phyloP scores from a whole-genome alignment of 1,140 invertebrate genomes.

The Macrosteles quadrilineatus region DNA sequence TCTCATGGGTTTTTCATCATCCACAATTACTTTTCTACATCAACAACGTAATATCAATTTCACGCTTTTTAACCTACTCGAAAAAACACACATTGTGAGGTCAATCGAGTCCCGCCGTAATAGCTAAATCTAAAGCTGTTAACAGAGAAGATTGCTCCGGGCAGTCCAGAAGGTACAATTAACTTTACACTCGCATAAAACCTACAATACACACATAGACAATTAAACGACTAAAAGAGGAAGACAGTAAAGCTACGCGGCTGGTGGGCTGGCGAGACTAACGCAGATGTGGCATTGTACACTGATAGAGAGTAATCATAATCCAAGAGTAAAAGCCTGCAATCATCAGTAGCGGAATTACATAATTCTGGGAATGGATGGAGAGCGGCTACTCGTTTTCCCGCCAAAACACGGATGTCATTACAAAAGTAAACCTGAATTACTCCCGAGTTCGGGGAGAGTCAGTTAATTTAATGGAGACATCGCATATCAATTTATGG shows the following conservation, averaged over 20 bases:
- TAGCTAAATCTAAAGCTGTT: no score
- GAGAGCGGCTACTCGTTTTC: slow-evolving; percentile 9
- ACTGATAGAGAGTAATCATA: slow-evolving; percentile 9
- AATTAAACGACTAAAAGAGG: no score
- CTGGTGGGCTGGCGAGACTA: slow-evolving; percentile 14
- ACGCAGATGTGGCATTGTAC: slow-evolving; percentile 11
- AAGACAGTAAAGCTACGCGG: not conserved
- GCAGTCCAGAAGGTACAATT: no score
- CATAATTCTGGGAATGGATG: slow-evolving; percentile 21
- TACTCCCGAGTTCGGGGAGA: not conserved
- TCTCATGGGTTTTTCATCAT: no score
- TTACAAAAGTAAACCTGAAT: slow-evolving; percentile 23
- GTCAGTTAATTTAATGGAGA: slow-evolving; percentile 21
- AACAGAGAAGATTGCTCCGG: no score
- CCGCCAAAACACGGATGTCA: slow-evolving; percentile 24
- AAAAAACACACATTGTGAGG: no score
- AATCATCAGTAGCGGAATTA: slow-evolving; percentile 22
- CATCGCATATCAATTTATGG: slow-evolving; percentile 24
- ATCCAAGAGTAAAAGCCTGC: slow-evolving; percentile 10
- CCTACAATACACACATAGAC: no score
- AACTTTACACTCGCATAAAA: no score
- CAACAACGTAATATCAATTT: no score
- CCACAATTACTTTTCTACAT: no score
- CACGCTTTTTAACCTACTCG: no score
- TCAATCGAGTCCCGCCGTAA: no score